Evolutionary conservation across 2,888 invertebrate species (phyloP).

Genomic region (Drosophila anomalata): DNA sequence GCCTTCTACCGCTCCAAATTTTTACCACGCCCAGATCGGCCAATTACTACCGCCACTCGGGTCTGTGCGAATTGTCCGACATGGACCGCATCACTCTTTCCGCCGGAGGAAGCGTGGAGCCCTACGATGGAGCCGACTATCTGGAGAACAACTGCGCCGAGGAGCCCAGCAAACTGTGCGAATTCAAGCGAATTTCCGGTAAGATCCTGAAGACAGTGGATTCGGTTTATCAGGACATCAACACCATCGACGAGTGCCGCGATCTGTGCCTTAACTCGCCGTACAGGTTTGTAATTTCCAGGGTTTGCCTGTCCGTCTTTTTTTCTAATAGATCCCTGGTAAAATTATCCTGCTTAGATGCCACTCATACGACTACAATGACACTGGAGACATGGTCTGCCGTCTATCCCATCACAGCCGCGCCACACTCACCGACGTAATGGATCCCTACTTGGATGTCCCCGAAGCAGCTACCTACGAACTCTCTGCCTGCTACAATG

Average conservation of each 20-base stretch:
- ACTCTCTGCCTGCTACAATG: constrained; percentile 96
- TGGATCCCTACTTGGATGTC: constrained; percentile 94
- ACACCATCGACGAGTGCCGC: constrained; percentile 93
- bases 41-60: constrained; percentile 94
- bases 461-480: constrained; percentile 96
- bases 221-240: constrained; percentile 95
- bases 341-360: constrained; percentile 85
- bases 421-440: constrained; percentile 93
- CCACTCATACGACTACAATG: constrained; percentile 97
- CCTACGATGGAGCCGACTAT: constrained; percentile 90
- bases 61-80: constrained; percentile 94
- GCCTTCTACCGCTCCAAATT: constrained; percentile 62
- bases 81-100: constrained; percentile 96
- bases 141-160: constrained; percentile 97
- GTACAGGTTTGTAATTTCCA: constrained; percentile 85
- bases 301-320: background rate
- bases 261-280: constrained; percentile 95
- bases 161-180: constrained; percentile 96
- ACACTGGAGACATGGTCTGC: constrained; percentile 96
- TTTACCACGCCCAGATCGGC: constrained; percentile 88
- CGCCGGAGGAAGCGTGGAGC: constrained; percentile 91
- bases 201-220: constrained; percentile 97
- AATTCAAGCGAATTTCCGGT: constrained; percentile 94
- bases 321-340: background rate
- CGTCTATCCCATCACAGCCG: constrained; percentile 95